These are phyloP conservation scores for Lysiphlebus fabarum DNA, from an alignment of 1,140 invertebrate species.

Conservation along the genomic window DNA sequence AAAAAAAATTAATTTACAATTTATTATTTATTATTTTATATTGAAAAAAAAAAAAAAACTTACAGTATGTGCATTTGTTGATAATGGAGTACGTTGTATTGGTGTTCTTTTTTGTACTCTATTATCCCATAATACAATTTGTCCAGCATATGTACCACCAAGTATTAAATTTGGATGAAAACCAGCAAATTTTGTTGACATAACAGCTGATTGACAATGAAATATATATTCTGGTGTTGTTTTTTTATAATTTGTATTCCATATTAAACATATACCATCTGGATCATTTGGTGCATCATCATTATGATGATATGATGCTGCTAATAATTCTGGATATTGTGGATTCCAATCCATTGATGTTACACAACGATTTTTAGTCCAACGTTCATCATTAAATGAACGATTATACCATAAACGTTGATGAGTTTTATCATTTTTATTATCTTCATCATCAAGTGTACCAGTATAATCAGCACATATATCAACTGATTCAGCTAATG, in stretches of 20 bases:
- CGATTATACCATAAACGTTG: constrained; percentile 84
- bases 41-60: too few species aligned
- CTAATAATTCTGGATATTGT: constrained; percentile 90
- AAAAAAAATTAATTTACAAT: constrained; percentile 12
- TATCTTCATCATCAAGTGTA: constrained; percentile 71
- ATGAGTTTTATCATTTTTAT: constrained; percentile 80
- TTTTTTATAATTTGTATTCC: constrained; percentile 98
- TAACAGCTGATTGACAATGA: constrained; percentile 95
- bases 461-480: constrained; percentile 94
- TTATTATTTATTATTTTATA: neutral
- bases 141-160: constrained; percentile 97
- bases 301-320: constrained; percentile 94
- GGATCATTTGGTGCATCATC: constrained; percentile 94
- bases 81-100: constrained; percentile 91
- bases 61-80: constrained; percentile 90
- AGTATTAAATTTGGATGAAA: constrained; percentile 98
- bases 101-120: constrained; percentile 95
- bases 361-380: constrained; percentile 92
- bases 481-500: constrained; percentile 84
- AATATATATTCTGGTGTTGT: constrained; percentile 96
- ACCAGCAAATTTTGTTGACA: constrained; percentile 92
- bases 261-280: constrained; percentile 93
- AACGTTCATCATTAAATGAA: constrained; percentile 90
- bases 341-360: constrained; percentile 95
- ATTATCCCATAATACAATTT: constrained; percentile 99